Conservation (phyloP, 1,140 invertebrate species). For the Colletes gigas region DNA sequence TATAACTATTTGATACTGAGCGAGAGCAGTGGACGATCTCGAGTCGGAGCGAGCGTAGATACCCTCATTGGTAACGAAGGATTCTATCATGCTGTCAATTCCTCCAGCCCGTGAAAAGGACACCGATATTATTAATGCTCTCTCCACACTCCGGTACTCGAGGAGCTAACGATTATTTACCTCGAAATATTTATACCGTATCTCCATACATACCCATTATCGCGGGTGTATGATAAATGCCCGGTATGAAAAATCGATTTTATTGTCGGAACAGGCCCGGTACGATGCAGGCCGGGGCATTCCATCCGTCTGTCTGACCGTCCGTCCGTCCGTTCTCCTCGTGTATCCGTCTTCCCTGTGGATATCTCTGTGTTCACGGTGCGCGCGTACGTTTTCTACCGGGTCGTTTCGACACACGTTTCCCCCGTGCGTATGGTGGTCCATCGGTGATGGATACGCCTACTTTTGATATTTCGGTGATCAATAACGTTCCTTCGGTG, state of each 20-base stretch:
- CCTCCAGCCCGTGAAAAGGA: conserved; percentile 46
- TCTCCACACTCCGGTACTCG: conserved; percentile 56
- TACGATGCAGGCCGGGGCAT: conserved; percentile 40
- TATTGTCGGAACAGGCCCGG: conserved; percentile 57
- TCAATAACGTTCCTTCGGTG: conserved; percentile 72
- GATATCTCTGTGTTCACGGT: conserved; percentile 1
- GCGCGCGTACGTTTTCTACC: conserved; percentile 45
- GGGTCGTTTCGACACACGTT: conserved; percentile 56
- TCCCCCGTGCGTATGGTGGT: conserved; percentile 46
- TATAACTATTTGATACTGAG: background rate
- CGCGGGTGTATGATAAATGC: conserved; percentile 64
- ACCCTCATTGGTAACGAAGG: conserved; percentile 42
- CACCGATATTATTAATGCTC: conserved; percentile 61
- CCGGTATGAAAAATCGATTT: conserved; percentile 67
- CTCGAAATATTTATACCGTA: conserved; percentile 67
- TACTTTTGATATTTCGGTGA: conserved; percentile 76
- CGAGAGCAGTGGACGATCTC: no score
- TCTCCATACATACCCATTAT: conserved; percentile 62
- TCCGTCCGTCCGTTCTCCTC: conserved; percentile 30
- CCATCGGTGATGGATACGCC: conserved; percentile 73
- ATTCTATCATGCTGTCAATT: conserved; percentile 48
- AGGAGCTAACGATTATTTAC: conserved; percentile 67
- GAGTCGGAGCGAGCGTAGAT: no score
- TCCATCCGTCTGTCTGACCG: conserved; percentile 47
- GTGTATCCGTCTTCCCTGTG: conserved; percentile 1